Evolutionary conservation across 1,140 invertebrate species (phyloP).

Genomic region (Chionoecetes opilio): DNA sequence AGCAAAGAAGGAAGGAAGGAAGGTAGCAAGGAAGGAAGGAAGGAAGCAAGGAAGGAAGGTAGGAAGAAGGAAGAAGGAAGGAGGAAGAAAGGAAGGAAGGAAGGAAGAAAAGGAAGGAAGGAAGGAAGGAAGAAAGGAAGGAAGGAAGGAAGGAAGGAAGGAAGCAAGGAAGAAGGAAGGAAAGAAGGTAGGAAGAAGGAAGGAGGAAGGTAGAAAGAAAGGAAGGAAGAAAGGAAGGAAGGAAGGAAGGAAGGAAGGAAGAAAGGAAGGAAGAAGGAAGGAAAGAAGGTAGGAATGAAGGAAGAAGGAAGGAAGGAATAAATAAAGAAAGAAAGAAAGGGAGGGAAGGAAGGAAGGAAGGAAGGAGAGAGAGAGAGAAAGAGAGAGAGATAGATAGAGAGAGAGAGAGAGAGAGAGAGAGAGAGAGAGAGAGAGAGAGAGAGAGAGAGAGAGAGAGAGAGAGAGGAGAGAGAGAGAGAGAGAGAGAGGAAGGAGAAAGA

Average conservation of each 20-base stretch:
- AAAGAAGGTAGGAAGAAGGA: neutral
- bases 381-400: neutral
- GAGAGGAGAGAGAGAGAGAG: neutral
- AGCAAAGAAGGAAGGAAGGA: too few species aligned
- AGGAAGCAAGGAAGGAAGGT: too few species aligned
- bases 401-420: neutral
- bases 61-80: neutral
- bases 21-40: too few species aligned
- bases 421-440: neutral
- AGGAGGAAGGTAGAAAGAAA: neutral
- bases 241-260: neutral
- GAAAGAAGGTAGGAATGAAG: too few species aligned
- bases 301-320: neutral
- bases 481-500: neutral
- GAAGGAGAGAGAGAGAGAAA: neutral
- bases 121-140: too few species aligned
- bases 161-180: too few species aligned
- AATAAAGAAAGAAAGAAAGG: neutral
- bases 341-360: neutral
- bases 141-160: too few species aligned
- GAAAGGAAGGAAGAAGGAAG: neutral
- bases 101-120: too few species aligned
- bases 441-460: neutral
- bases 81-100: too few species aligned
- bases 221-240: neutral